Percentiles rank a stretch among this genome's conserved stretches.
Evolutionary conservation across 1,140 invertebrate species (phyloP).

Genomic region (Formica exsecta): DNA sequence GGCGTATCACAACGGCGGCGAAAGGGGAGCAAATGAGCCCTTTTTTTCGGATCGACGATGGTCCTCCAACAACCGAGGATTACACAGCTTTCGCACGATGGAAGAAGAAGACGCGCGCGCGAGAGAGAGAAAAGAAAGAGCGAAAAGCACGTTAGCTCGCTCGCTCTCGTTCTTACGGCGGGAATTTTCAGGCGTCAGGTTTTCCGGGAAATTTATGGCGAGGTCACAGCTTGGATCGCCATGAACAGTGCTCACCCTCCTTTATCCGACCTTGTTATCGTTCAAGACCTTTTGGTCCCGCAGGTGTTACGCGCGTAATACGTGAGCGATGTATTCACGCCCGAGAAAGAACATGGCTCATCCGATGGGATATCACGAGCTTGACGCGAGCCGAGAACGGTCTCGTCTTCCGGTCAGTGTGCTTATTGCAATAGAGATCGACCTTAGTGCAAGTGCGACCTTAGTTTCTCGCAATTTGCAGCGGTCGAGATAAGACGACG

Average conservation of each 20-base stretch:
- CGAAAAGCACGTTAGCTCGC: conserved; percentile 15
- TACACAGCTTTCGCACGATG: conserved; percentile 56
- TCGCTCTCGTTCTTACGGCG: conserved; percentile 71
- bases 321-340: conserved; percentile 17
- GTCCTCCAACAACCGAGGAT: conserved; percentile 62
- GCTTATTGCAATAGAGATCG: not conserved
- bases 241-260: conserved; percentile 76
- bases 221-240: conserved; percentile 79
- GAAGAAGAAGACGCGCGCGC: conserved; percentile 36
- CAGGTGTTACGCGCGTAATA: conserved; percentile 71
- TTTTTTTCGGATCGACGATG: conserved; percentile 74
- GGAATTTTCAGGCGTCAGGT: conserved; percentile 77
- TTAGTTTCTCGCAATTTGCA: conserved; percentile 28
- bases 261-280: conserved; percentile 77
- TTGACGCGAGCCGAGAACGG: not conserved
- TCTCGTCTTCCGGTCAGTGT: conserved; percentile 1
- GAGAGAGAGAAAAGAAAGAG: not conserved
- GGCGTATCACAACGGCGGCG: conserved; percentile 21
- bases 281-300: conserved; percentile 72
- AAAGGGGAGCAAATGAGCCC: conserved; percentile 66
- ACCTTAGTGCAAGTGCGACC: not conserved
- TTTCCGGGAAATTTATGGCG: conserved; percentile 75
- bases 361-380: not conserved
- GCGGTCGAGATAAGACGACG: conserved; percentile 37
- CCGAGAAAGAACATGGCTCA: not conserved